Evolutionary conservation across 92 coral and sea anemone species (phyloP), one percentile per base, ranked within the genome.

Genomic region (Chrysogorgia sp.): DNA sequence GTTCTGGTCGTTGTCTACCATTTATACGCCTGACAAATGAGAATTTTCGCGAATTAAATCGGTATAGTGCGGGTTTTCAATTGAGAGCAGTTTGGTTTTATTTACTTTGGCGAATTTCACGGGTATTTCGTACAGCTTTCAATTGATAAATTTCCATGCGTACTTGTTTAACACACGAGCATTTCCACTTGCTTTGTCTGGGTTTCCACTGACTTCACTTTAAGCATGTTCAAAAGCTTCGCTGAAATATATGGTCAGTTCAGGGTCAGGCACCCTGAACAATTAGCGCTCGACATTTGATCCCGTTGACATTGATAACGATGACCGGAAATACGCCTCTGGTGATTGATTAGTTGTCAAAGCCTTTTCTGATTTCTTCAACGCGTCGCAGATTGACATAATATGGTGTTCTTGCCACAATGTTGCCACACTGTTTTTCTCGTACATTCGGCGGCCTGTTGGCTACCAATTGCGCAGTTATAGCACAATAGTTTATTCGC

Each of bases 401-500:
- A 71, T 82, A 32, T 82, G 83, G 32, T 55, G 74, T 52, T 40
- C n/a, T n/a, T 58, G 40, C 21, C 76, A 52, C 87, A 83, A 10
- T 1, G 19, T 76, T 75, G 83, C 30, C 72, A 83, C 40, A 57
- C 43, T 8, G 79, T n/a, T 30, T 67, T 85, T 64, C 86, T 72
- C 33, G 85, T 56, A 53, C 86, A 85, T 14, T 29, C 65, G 43
- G 53, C 37, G 33, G 79, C 74, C 7, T 57, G 45, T 56, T 71
- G 85, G n/a, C n/a, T n/a, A n/a, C n/a, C n/a, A n/a, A n/a, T n/a
- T n/a, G n/a, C n/a, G n/a, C n/a, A n/a, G n/a, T n/a, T 87, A 32
- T 83, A 83, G 65, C 89, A 88, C 47, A 88, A 67, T 19, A 85
- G 65, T 28, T 75, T 80, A 41, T 69, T 75, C 35, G 77, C 26